phyloP scores from a whole-genome alignment of 2,888 invertebrate species.

The Nemoura dubitans region DNA sequence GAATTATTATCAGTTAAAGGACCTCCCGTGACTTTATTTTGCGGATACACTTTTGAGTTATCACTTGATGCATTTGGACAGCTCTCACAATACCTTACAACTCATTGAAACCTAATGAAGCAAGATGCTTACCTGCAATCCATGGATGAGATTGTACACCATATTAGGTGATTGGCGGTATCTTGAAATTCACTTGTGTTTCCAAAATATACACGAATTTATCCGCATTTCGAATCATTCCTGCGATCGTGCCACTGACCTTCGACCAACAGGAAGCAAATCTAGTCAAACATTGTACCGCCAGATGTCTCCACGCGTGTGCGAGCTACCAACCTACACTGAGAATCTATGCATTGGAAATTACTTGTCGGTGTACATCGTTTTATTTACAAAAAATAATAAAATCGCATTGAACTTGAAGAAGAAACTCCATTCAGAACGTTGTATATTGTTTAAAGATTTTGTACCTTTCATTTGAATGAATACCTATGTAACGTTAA shows the following conservation, averaged over 20 bases:
- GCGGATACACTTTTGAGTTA: conserved; percentile 17
- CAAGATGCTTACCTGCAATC: conserved; percentile 28
- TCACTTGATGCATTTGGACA: conserved; percentile 42
- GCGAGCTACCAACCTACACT: neutral
- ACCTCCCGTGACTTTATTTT: conserved; percentile 16
- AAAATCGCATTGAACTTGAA: neutral
- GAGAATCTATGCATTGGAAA: neutral
- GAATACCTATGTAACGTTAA: neutral
- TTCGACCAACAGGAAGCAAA: conserved; percentile 56
- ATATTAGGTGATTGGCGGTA: conserved; percentile 1
- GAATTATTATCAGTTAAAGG: neutral
- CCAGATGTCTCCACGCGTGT: conserved; percentile 45
- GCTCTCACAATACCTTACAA: conserved; percentile 16
- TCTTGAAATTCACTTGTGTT: conserved; percentile 46
- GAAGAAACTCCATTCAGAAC: neutral
- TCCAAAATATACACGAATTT: conserved; percentile 46
- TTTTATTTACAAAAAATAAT: neutral
- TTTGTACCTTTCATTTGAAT: neutral
- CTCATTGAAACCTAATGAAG: neutral
- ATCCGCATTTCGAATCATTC: conserved; percentile 49
- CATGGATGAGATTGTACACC: neutral
- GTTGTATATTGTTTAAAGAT: neutral
- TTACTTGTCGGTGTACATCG: too few species aligned
- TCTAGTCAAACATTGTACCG: conserved; percentile 47
- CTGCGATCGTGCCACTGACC: conserved; percentile 57